Percentiles rank a stretch among this genome's conserved stretches.
Evolutionary conservation across 2,888 invertebrate genomes (phyloP).

Genomic region (Drosophila phalerata): DNA sequence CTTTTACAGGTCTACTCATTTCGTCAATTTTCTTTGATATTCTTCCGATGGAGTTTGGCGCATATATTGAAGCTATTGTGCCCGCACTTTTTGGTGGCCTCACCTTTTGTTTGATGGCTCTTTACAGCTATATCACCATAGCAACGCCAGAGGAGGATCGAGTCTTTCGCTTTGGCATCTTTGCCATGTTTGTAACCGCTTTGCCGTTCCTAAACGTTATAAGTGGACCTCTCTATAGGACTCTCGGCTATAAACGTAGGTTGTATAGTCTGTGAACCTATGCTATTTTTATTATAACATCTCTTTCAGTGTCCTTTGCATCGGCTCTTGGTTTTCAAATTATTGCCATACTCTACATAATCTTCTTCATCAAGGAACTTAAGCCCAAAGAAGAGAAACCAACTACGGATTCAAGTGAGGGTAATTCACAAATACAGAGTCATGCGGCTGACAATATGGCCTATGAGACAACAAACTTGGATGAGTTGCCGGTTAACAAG

Average conservation of each 20-base stretch:
- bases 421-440: conserved; percentile 39
- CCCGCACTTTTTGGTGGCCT: conserved; percentile 84
- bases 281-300: background rate
- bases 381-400: conserved; percentile 42
- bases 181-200: conserved; percentile 83
- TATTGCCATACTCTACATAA: conserved; percentile 83
- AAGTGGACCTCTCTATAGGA: conserved; percentile 81
- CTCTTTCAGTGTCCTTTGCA: conserved; percentile 79
- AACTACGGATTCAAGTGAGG: conserved; percentile 20
- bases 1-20: conserved; percentile 79
- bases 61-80: conserved; percentile 83
- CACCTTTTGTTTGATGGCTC: conserved; percentile 84
- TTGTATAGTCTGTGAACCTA: background rate
- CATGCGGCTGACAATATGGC: conserved; percentile 77
- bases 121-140: conserved; percentile 85
- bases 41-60: conserved; percentile 85
- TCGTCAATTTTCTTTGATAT: conserved; percentile 84
- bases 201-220: conserved; percentile 83
- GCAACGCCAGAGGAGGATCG: conserved; percentile 85
- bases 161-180: conserved; percentile 85
- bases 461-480: conserved; percentile 72
- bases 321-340: conserved; percentile 82
- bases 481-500: conserved; percentile 70
- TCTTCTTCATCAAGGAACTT: conserved; percentile 83
- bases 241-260: conserved; percentile 84